Base-by-base conservation (phyloP, 2,797 vertebrate genomes). In the Eulemur mongoz region DNA sequence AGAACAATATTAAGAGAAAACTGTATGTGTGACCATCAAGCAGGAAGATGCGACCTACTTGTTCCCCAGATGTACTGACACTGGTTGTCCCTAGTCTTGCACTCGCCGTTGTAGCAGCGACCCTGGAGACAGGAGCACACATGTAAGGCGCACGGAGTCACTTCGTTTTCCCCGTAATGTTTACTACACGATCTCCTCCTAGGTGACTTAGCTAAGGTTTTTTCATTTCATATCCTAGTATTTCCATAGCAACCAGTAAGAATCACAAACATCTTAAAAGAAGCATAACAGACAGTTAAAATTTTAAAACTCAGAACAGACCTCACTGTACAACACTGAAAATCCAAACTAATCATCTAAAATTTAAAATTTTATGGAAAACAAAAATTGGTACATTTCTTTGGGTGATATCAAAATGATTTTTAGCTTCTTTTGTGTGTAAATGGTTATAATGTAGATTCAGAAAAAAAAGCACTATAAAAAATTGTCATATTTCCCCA, bases 21-120 rank as follows among this genome's bases (percentile, higher is more conserved):
- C 59, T 2, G 13, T 10, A 5, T 11, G 23, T 30, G 45, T 23
- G n/a, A 9, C 20, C 32, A 30, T 0, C 38, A 20, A 17, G 61
- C 40, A 73, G 52, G 52, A 75, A 35, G 73, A 2, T 0, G 32
- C 3, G 76, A 99, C 99, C 98, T 99, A 99, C 99, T 99, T 98
- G 99, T 98, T 87, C 99, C 99, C 99, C 99, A 99, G 98, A 99
- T 99, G 98, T 99, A 99, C 98, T 99, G 99, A 98, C 99, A 99
- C 96, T 99, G 99, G 99, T 99, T 99, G 95, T 99, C 99, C 98
- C 99, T 99, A 65, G 99, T 99, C 98, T 99, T 99, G 99, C 99
- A 99, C 98, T 99, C 99, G 93, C 99, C 99, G 0, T 96, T 99
- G 97, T 99, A 99, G 98, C 99, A 99, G 97, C 99, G 99, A 43